Evolutionary conservation across 2,797 vertebrate species (phyloP).

Genomic region (Typhlichthys eigenmanni): DNA sequence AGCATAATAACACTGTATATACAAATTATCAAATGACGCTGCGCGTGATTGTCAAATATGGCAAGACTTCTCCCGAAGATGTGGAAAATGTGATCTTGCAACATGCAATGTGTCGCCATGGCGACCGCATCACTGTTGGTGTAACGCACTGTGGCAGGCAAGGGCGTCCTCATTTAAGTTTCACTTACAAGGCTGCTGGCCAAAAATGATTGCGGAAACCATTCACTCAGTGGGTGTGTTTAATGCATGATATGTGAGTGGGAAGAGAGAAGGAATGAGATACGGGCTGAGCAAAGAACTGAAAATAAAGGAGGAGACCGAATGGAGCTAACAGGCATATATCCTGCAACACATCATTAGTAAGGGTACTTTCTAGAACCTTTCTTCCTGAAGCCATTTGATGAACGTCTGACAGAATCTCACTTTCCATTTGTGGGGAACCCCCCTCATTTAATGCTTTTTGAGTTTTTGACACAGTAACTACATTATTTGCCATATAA

Average conservation of each 20-base stretch:
- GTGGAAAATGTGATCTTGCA: constrained; percentile 15
- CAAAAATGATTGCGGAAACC: constrained; percentile 51
- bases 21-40: not conserved
- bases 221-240: constrained; percentile 17
- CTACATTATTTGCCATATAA: too few relatives aligned
- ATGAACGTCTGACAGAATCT: constrained; percentile 40
- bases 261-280: constrained; percentile 17
- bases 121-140: constrained; percentile 45
- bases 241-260: constrained; percentile 33
- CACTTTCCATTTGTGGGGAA: not conserved
- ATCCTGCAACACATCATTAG: not conserved
- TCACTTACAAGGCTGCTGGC: constrained; percentile 23
- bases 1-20: not conserved
- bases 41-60: too few relatives aligned
- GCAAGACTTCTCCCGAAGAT: not conserved
- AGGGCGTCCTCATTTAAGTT: constrained; percentile 14
- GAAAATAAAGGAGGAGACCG: constrained; percentile 9
- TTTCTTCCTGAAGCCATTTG: constrained; percentile 7
- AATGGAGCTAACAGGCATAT: constrained; percentile 9
- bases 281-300: constrained; percentile 20
- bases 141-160: constrained; percentile 29
- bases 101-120: constrained; percentile 56
- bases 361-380: constrained; percentile 23
- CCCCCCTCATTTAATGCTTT: not conserved
- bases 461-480: not conserved